Conservation (phyloP, 1,140 invertebrate genomes). For the Leptinotarsa texana region DNA sequence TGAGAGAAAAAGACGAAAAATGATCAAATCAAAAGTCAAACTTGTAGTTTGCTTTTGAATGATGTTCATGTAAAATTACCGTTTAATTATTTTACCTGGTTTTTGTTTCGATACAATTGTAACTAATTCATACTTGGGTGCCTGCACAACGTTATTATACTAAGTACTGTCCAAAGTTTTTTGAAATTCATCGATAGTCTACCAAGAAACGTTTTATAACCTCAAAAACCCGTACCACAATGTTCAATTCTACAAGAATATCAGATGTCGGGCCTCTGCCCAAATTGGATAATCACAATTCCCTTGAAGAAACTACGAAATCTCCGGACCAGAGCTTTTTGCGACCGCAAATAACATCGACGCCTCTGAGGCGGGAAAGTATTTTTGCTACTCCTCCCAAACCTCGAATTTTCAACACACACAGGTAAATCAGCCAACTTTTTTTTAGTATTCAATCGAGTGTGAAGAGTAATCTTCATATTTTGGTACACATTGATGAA, state of each 20-base stretch:
- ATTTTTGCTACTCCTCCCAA: conserved; percentile 29
- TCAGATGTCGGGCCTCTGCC: neutral
- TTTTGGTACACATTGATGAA: neutral
- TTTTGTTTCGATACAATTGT: neutral
- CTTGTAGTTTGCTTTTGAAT: neutral
- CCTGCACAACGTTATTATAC: neutral
- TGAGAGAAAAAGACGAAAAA: too few relatives aligned
- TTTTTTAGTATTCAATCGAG: neutral
- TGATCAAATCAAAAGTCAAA: neutral
- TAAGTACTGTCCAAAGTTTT: neutral
- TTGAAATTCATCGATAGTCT: neutral
- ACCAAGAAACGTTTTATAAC: neutral
- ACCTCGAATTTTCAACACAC: conserved; percentile 28
- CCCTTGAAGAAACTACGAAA: neutral
- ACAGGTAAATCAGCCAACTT: conserved; percentile 32
- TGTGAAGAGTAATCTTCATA: neutral
- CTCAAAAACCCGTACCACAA: neutral
- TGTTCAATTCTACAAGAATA: neutral
- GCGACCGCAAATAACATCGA: conserved; percentile 40
- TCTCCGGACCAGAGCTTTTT: neutral
- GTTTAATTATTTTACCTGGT: neutral
- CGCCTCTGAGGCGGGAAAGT: conserved; percentile 34
- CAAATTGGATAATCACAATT: neutral
- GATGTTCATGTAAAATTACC: neutral
- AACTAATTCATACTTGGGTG: neutral